Base-by-base conservation (phyloP, 2,888 invertebrate species). In the Lasioglossum lativentre region DNA sequence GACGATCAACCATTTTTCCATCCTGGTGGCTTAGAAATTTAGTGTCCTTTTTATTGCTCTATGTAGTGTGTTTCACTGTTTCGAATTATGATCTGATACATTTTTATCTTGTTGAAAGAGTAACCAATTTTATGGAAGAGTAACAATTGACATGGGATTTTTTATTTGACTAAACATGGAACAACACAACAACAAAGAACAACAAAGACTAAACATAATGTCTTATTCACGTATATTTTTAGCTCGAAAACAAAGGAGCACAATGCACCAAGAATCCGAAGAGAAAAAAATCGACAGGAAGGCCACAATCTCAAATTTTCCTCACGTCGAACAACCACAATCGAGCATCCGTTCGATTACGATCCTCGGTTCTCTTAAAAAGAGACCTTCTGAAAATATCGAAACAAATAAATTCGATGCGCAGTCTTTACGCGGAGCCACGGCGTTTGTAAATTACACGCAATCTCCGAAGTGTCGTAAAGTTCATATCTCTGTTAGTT, bases 281-380 rank as follows among this genome's bases (percentile, higher is more conserved):
- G 16, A 40, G 16, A 8, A 52, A 34, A n/a, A 59, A 27, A 16
- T 4, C 27, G 27, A 23, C n/a, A 73, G 52, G 78, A 66, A 63
- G 74, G 71, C 34, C 93, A 93, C 93, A 92, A 94, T 94, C 94
- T 94, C 93, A 92, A 93, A 93, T 85, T 79, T 84, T 38, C 82
- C 84, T 89, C 88, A 89, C 87, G 90, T 88, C 88, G 78, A 80
- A 72, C 71, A 85, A 77, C 78, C 80, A 86, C 86, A 86, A 83
- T 90, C 88, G 87, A 89, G 38, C 80, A 72, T 79, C 85, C 78
- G 73, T 66, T 52, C 59, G 47, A 72, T 75, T 59, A 72, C 40
- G 38, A 74, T 83, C 75, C 47, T 6, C 2, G 47, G 47, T 0
- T 59, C 59, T 14, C 4, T 27, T 27, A 12, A 16, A 27, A 1